phyloP scores from a whole-genome alignment of 2,888 invertebrate genomes.

The Eubasilissa splendida region DNA sequence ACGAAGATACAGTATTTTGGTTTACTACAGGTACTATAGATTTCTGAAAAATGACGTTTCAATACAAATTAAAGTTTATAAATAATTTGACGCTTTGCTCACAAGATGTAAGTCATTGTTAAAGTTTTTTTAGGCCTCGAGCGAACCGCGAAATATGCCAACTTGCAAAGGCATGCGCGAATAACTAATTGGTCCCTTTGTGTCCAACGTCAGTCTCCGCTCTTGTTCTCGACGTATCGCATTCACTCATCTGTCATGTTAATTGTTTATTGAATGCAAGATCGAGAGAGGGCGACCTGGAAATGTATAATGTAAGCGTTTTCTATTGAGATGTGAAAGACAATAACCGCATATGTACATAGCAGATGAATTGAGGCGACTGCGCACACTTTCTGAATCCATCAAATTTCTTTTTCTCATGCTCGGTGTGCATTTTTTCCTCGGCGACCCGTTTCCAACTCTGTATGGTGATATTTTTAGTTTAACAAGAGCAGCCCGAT shows the following conservation, averaged over 20 bases:
- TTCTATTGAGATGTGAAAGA: conserved; percentile 30
- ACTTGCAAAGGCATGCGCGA: background rate
- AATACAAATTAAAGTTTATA: no score
- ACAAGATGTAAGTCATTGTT: no score
- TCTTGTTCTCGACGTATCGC: conserved; percentile 1
- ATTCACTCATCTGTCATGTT: conserved; percentile 16
- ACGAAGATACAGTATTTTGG: no score
- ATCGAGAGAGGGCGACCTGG: conserved; percentile 28
- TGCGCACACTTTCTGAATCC: conserved; percentile 33
- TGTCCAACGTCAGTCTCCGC: background rate
- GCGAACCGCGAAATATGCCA: no score
- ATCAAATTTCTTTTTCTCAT: conserved; percentile 34
- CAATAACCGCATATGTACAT: conserved; percentile 18
- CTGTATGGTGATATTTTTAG: conserved; percentile 16
- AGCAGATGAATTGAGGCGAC: conserved; percentile 30
- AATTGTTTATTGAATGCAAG: conserved; percentile 21
- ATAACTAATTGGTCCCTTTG: conserved; percentile 34
- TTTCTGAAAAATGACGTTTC: no score
- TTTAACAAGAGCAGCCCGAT: conserved; percentile 15
- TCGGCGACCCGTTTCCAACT: conserved; percentile 19
- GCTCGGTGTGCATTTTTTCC: conserved; percentile 22
- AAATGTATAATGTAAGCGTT: conserved; percentile 16
- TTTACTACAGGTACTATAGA: no score
- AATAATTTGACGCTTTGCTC: no score
- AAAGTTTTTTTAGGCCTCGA: no score